Conservation (phyloP, 2,113 vertebrate genomes). For the Scophthalmus maximus region DNA sequence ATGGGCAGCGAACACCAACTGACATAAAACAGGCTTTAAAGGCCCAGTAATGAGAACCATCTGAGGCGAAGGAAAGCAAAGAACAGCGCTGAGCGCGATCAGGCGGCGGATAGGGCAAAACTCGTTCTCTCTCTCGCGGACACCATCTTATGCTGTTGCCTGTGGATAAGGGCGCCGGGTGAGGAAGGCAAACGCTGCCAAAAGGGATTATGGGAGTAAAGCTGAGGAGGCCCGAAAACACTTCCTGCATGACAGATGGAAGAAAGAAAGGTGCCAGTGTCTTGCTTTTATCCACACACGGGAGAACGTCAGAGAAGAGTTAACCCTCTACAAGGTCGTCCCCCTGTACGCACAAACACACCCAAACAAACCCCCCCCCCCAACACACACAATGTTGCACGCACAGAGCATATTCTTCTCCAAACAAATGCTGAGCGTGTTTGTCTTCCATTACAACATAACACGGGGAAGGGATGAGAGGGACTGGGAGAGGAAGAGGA, state of each 20-base stretch:
- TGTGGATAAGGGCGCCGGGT: slow-evolving; percentile 47
- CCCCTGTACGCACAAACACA: slow-evolving; percentile 56
- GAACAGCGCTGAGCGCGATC: slow-evolving; percentile 56
- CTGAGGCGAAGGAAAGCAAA: slow-evolving; percentile 74
- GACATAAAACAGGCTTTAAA: slow-evolving; percentile 85
- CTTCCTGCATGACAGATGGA: slow-evolving; percentile 59
- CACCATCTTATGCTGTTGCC: slow-evolving; percentile 61
- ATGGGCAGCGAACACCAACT: slow-evolving; percentile 80
- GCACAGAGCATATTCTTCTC: slow-evolving; percentile 56
- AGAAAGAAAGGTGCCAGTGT: slow-evolving; percentile 61
- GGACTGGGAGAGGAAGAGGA: slow-evolving; percentile 48
- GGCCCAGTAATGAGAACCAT: slow-evolving; percentile 85
- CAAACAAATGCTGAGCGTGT: slow-evolving; percentile 64
- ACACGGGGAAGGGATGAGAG: slow-evolving; percentile 53
- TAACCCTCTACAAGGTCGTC: slow-evolving; percentile 55
- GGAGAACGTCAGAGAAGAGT: slow-evolving; percentile 44
- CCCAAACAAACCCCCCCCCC: slow-evolving; percentile 57
- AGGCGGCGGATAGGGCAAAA: no score
- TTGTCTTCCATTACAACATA: slow-evolving; percentile 72
- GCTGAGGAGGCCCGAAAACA: slow-evolving; percentile 67
- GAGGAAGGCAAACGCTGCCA: slow-evolving; percentile 52
- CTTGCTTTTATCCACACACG: slow-evolving; percentile 41
- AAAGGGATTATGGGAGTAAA: slow-evolving; percentile 66
- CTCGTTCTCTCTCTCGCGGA: slow-evolving; percentile 43
- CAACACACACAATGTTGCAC: slow-evolving; percentile 38